Evolutionary conservation across 2,888 invertebrate species (phyloP).

Genomic region (Caenorhabditis sp.): DNA sequence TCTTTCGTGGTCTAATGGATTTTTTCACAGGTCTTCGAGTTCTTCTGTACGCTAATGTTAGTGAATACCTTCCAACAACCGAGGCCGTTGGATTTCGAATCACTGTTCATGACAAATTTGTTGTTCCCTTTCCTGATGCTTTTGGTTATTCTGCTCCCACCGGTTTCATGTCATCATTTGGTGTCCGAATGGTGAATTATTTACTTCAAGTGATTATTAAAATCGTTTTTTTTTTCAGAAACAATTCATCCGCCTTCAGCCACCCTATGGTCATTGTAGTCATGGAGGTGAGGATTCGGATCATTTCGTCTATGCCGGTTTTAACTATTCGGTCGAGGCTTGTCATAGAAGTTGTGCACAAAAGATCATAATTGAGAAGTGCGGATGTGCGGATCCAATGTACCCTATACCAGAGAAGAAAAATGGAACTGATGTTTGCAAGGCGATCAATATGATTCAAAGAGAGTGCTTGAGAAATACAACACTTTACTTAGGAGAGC

Average conservation of each 20-base stretch:
- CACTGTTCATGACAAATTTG: conserved; percentile 69
- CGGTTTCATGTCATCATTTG: conserved; percentile 69
- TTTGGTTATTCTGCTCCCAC: conserved; percentile 71
- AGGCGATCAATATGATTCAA: conserved; percentile 62
- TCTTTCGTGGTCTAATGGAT: too few relatives aligned
- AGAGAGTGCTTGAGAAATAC: conserved; percentile 68
- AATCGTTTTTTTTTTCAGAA: conserved; percentile 46
- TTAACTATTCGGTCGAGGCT: conserved; percentile 69
- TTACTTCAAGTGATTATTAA: neutral
- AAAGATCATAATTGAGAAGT: conserved; percentile 58
- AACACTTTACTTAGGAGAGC: conserved; percentile 59
- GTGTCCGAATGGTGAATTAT: conserved; percentile 69
- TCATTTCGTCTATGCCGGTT: conserved; percentile 63
- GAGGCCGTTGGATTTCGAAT: conserved; percentile 70
- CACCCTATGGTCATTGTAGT: conserved; percentile 66
- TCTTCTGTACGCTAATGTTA: conserved; percentile 67
- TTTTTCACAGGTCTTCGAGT: conserved; percentile 62
- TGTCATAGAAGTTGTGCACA: conserved; percentile 70
- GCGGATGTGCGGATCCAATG: conserved; percentile 70
- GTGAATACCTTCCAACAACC: conserved; percentile 69
- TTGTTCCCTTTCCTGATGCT: conserved; percentile 70
- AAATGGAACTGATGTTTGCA: conserved; percentile 46
- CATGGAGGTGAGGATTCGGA: conserved; percentile 61
- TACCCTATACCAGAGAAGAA: conserved; percentile 57
- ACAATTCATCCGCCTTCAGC: conserved; percentile 65